phyloP scores from a whole-genome alignment of 1,140 invertebrate species.

The Drosophila persimilis region DNA sequence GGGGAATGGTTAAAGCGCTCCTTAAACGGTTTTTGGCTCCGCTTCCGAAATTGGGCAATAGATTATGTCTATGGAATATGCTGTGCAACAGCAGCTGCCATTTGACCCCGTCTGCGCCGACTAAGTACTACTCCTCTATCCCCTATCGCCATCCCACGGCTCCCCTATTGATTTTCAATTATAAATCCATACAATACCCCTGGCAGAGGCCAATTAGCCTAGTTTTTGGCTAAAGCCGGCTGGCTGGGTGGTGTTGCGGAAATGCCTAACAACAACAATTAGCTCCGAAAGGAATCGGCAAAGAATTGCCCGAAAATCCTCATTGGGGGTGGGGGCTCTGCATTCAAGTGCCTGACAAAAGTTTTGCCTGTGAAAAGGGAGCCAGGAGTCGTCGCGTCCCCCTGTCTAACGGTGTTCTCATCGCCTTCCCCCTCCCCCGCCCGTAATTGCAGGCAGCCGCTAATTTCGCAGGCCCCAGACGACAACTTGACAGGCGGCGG shows the following conservation, averaged over 20 bases:
- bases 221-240: slow-evolving; percentile 40
- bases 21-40: slow-evolving; percentile 9
- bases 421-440: slow-evolving; percentile 13
- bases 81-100: slow-evolving; percentile 3
- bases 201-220: slow-evolving; percentile 68
- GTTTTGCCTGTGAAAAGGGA: slow-evolving; percentile 9
- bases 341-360: slow-evolving; percentile 40
- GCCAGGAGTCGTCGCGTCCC: neutral
- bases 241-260: slow-evolving; percentile 27
- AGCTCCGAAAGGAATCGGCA: slow-evolving; percentile 17
- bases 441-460: slow-evolving; percentile 65
- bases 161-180: slow-evolving; percentile 77
- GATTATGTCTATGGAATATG: slow-evolving; percentile 42
- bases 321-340: slow-evolving; percentile 24
- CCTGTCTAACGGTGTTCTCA: slow-evolving; percentile 44
- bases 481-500: slow-evolving; percentile 68
- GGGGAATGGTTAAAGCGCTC: neutral
- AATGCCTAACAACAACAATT: slow-evolving; percentile 73
- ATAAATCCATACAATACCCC: slow-evolving; percentile 72
- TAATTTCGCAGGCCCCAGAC: slow-evolving; percentile 71
- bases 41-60: slow-evolving; percentile 44
- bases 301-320: slow-evolving; percentile 42
- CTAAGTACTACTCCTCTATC: neutral
- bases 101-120: slow-evolving; percentile 4
- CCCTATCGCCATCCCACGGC: neutral